Conservation (phyloP, 2,888 invertebrate genomes). For the Ophioninae sp. region DNA sequence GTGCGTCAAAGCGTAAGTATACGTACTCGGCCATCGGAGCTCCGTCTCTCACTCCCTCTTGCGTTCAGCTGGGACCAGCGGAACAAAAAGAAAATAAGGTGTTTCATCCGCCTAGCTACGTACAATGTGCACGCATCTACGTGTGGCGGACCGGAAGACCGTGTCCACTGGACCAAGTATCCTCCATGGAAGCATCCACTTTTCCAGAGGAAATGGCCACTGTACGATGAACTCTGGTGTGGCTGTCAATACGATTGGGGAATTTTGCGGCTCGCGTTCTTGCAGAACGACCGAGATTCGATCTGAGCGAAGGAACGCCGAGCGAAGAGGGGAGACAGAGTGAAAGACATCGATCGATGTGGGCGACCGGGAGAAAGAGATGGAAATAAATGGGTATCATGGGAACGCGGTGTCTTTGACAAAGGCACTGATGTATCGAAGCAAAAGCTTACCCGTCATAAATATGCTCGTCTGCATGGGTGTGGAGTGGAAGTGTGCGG, state of each 20-base stretch:
- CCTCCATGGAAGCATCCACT: constrained; percentile 74
- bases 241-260: constrained; percentile 16
- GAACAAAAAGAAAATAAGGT: not conserved
- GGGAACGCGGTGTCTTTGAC: constrained; percentile 32
- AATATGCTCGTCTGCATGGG: constrained; percentile 11
- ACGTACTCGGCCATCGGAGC: constrained; percentile 33
- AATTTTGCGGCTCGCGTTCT: constrained; percentile 28
- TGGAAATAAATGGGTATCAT: constrained; percentile 51
- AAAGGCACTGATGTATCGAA: constrained; percentile 37
- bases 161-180: constrained; percentile 74
- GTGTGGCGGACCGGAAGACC: constrained; percentile 71
- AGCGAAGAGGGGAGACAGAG: constrained; percentile 51
- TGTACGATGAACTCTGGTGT: constrained; percentile 52
- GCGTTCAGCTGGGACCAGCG: constrained; percentile 23
- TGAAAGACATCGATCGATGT: constrained; percentile 56
- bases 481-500: constrained; percentile 6
- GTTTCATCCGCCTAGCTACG: not conserved
- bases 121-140: constrained; percentile 6
- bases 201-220: constrained; percentile 73
- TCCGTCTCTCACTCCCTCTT: constrained; percentile 26
- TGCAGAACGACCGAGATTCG: constrained; percentile 54
- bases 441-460: constrained; percentile 36
- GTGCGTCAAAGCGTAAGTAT: constrained; percentile 41
- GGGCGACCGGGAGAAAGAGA: constrained; percentile 52
- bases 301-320: constrained; percentile 44